phyloP scores from a whole-genome alignment of 2,113 vertebrate genomes.

The Clupea harengus region DNA sequence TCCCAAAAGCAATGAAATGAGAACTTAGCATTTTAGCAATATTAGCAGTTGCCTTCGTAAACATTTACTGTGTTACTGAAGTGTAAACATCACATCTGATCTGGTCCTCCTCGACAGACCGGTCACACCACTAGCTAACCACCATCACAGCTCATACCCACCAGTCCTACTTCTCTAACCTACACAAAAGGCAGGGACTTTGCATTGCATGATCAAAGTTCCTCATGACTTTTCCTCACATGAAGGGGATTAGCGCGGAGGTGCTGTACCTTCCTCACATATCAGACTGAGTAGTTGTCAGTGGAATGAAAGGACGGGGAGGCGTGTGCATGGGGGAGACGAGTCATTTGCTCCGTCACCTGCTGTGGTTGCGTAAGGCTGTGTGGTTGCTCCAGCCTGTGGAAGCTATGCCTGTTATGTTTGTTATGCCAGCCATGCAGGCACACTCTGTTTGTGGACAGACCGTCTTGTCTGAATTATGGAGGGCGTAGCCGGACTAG shows the following conservation, averaged over 20 bases:
- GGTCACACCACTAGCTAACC: not conserved
- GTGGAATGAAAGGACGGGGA: constrained; percentile 1
- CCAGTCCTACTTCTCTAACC: not conserved
- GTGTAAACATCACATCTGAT: not conserved
- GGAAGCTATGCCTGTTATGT: constrained; percentile 45
- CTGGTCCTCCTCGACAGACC: too few species aligned
- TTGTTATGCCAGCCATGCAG: constrained; percentile 41
- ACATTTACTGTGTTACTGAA: not conserved
- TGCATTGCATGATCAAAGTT: not conserved
- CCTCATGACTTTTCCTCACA: not conserved
- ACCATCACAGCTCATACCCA: not conserved
- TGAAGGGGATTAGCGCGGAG: not conserved
- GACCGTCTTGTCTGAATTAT: not conserved
- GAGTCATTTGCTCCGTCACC: constrained; percentile 19
- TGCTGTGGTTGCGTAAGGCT: constrained; percentile 36
- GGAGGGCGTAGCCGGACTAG: not conserved
- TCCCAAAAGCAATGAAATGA: too few species aligned
- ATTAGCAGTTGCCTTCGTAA: not conserved
- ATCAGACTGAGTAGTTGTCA: not conserved
- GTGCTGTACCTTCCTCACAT: not conserved
- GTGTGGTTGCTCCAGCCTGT: constrained; percentile 12
- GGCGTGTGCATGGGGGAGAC: not conserved
- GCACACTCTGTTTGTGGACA: constrained; percentile 12
- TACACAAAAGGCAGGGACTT: not conserved
- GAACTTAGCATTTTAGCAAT: too few species aligned